Evolutionary conservation across 2,888 invertebrate species (phyloP), one percentile per base, ranked within the genome.

Genomic region (Aphidius colemani): DNA sequence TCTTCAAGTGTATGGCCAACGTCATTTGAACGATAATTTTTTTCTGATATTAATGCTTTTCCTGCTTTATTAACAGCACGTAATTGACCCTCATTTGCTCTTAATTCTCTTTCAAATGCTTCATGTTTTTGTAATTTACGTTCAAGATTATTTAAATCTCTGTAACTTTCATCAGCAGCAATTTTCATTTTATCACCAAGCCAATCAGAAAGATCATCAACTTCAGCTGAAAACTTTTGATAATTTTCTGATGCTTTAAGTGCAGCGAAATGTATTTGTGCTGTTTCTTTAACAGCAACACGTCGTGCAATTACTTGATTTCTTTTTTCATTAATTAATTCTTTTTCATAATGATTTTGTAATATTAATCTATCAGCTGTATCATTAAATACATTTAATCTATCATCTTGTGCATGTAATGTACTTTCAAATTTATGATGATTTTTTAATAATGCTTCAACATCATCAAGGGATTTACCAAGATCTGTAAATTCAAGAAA

Each of bases 121-220:
- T 96, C 95, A 78, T 99, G 98, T 77, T 96, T 96, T 83, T 97
- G 96, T 1, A 96, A 83, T 79, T 97, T 97, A 1, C 96, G 87
- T 70, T 96, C 95, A 68, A 96, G 83, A 80, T 98, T 97, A 49
- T 88, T 90, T 13, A 97, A 84, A 76, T 97, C 96, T 13, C 95
- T 86, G 82, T 96, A 97, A 66, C 92, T 95, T 81, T 97, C 96
- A 74, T 98, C 97, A 1, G 91, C 90, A 0, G 96, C 96, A 0
- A 94, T 93, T 78, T 92, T 90, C 59, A 92, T 88, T 83, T 98
- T 98, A 76, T 97, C 97, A 39, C 89, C 87, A 64, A 98, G 89
- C 98, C 98, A 98, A 1, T 88, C 87, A 56, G 91, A 88, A 8
- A 97, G 83, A 82, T 98, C 98, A 67, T 95, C 93, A 0, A 95